Percentiles rank a stretch among this genome's conserved stretches.
Evolutionary conservation across 2,888 invertebrate genomes (phyloP).

Genomic region (Lathronympha strigana): DNA sequence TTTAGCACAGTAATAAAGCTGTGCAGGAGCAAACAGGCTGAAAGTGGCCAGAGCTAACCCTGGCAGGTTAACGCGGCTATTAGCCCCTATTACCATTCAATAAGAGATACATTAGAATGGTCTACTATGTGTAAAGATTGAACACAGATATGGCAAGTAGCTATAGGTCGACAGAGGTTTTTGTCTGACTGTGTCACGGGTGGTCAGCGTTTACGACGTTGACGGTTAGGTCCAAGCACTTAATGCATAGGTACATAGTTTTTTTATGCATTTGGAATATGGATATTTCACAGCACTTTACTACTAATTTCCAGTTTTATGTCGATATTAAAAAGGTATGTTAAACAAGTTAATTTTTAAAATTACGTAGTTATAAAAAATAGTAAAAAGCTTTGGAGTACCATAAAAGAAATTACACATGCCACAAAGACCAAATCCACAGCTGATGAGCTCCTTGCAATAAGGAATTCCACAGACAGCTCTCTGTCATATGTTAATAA

Average conservation of each 20-base stretch:
- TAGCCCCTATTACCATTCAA: not conserved
- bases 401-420: no score
- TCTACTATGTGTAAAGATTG: not conserved
- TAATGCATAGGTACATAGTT: not conserved
- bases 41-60: constrained; percentile 19
- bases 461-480: no score
- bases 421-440: no score
- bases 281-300: not conserved
- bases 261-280: not conserved
- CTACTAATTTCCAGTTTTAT: not conserved
- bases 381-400: no score
- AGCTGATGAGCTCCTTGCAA: no score
- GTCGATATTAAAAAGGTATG: not conserved
- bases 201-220: constrained; percentile 8
- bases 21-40: constrained; percentile 31
- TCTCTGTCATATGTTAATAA: no score
- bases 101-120: not conserved
- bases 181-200: constrained; percentile 19
- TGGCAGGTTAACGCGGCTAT: not conserved
- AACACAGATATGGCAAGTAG: constrained; percentile 2
- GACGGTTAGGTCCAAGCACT: not conserved
- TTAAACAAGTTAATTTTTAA: not conserved
- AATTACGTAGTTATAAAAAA: no score
- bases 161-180: constrained; percentile 5
- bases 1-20: constrained; percentile 32